Base-by-base conservation (phyloP, 2,113 vertebrate genomes). In the Ophthalmolycus amberensis region DNA sequence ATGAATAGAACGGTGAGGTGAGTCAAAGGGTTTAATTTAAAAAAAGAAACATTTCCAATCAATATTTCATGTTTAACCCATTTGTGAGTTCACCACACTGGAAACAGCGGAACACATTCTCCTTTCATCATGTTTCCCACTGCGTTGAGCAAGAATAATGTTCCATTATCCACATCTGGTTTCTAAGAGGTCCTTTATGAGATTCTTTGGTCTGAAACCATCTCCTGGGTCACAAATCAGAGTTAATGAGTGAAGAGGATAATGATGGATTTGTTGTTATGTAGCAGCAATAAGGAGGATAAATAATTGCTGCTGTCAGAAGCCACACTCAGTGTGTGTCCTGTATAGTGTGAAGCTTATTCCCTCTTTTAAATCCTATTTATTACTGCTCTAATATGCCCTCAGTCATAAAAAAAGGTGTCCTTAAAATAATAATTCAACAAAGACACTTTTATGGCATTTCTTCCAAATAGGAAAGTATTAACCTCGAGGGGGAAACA, bases 321-420 rank as follows among this genome's bases (percentile, higher is more conserved):
- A 70, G 22, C 64, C 25, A 8, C 58, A 59, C 14, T 38, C 42
- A 38, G 5, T n/a, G 58, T 58, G 58, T 54, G 40, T 78, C 54
- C 27, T 68, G 71, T 32, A 58, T 58, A 37, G 18, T 16, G 12
- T 58, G 22, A 18, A 29, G 44, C 56, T 50, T 32, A 50, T 29
- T 80, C 38, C 40, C 9, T 58, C 64, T 52, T 68, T 50, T 74
- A 14, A 44, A 22, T 65, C 27, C 3, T 76, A 71, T 74, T 77
- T 25, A 68, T 60, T 27, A 32, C 37, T 58, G 5, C 16, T 54
- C 40, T 56, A 58, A 42, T 62, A 66, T 71, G 60, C 25, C 58
- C 22, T 34, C 9, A 20, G 40, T 71, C 32, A 58, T 54, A 73
- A 85, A 71, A 67, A 76, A 80, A 56, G 48, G 29, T n/a, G 46